Base-by-base conservation (phyloP, 1,140 invertebrate species). In the Drosophila ogumai region DNA sequence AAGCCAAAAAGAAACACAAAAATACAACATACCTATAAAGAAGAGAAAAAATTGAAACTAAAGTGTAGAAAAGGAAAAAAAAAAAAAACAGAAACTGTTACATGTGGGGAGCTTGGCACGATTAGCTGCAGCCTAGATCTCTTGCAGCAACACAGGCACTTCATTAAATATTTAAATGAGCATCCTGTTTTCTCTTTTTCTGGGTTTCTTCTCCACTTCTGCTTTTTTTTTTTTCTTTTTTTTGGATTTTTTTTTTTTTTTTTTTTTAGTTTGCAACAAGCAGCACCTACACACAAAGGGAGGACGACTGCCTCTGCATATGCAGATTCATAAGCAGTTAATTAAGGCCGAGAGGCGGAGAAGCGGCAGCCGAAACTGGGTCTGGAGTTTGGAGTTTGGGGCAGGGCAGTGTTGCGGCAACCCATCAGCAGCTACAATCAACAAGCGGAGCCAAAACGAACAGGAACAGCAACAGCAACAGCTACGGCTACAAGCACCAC, bases 81-180 rank as follows among this genome's bases (percentile, higher is more conserved):
- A n/a, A 50, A 50, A 64, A 69, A 57, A 58, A 67, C 52, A 17
- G 49, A 82, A 80, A 82, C 76, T 74, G 76, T 87, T 87, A 87
- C 82, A 86, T 87, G 79, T 65, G 72, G 50, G 68, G 54, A 56
- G 60, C 66, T 65, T 50, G 77, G 79, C 84, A 82, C 78, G 79
- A 86, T 88, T 86, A 88, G 84, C 74, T 43, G 52, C 73, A 77
- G 74, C 74, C 74, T 77, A 76, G 73, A 74, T 74, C 74, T 77
- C 49, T 63, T 75, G 77, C 79, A 75, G 79, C 82, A 82, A 82
- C 84, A 87, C 84, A 79, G 68, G 80, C 85, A 90, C 85, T 90
- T 90, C 85, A 90, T 90, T 90, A 90, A 90, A 90, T 90, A 90
- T 90, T 90, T 90, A 90, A 90, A 90, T 90, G 85, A 90, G 85